phyloP scores from a whole-genome alignment of 23 tunicate genomes.

The Phallusia fumigata region DNA sequence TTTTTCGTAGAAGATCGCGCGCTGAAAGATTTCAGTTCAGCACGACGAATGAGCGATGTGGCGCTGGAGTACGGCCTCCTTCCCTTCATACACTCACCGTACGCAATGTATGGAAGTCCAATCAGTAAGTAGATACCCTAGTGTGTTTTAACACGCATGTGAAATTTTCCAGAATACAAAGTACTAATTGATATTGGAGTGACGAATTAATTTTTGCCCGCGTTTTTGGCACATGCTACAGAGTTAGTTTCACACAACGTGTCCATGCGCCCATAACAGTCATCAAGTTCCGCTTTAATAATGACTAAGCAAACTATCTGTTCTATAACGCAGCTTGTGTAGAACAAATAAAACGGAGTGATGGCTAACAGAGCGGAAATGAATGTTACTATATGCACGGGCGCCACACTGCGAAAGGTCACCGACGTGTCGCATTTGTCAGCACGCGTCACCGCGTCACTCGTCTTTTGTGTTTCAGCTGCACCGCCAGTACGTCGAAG shows the following conservation, averaged over 20 bases:
- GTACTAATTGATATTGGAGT: too few species aligned
- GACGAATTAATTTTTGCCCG: too few species aligned
- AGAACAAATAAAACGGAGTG: too few species aligned
- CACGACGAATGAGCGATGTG: background rate
- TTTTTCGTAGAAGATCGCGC: background rate
- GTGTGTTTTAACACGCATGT: too few species aligned
- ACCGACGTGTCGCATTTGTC: background rate
- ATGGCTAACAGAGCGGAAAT: background rate
- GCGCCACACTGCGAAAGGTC: background rate
- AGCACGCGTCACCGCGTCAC: background rate
- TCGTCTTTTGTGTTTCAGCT: background rate
- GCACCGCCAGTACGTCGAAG: background rate
- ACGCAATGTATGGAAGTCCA: constrained; percentile 1
- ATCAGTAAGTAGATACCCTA: background rate
- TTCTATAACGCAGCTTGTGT: too few species aligned
- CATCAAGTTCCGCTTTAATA: too few species aligned
- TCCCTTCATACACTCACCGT: background rate
- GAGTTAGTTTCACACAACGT: too few species aligned
- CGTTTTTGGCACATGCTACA: too few species aligned
- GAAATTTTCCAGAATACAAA: too few species aligned
- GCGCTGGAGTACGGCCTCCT: constrained; percentile 2
- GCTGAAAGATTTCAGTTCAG: background rate
- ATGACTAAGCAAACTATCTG: too few species aligned
- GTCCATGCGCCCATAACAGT: too few species aligned
- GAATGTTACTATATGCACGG: constrained; percentile 1